Evolutionary conservation across 1,140 invertebrate species (phyloP), one percentile per base, ranked within the genome.

Genomic region (Pogonomyrmex californicus): DNA sequence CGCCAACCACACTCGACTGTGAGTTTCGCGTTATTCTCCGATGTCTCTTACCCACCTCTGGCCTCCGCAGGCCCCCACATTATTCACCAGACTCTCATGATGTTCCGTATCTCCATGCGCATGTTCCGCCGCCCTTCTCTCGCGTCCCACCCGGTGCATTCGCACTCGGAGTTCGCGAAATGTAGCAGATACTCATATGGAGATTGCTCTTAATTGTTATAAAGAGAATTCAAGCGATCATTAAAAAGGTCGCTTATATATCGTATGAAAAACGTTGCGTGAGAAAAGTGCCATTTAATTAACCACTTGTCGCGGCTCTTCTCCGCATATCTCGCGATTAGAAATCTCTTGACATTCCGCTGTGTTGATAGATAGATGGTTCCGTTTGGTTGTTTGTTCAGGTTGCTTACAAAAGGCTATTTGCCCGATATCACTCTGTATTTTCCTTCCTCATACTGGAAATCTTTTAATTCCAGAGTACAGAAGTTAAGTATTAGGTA

Each of bases 61-160:
- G 33, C 14, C 75, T 56, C 60, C 76, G 33, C 41, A 1, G 9
- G 3, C 44, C 60, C 17, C 54, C 38, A 10, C 65, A 62, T 81
- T 62, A 41, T 89, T 54, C 9, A 30, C 10, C 44, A 44, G 47
- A 51, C 51, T 75, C 66, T 30, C 51, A 58, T 54, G 68, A 56
- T 76, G 70, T 65, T 85, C 44, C 10, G 38, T 78, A 54, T 73
- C 38, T 87, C 44, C 81, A 44, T 81, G 88, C 88, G 88, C 87
- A 89, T 88, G 75, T 71, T 44, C 23, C 47, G 12, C 47, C 23
- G 62, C 56, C 33, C 54, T 73, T 33, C 41, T 83, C 49, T 73
- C 41, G 23, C 56, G 47, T 36, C 14, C 30, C 79, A 73, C 23
- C 17, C 68, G 68, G 12, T 62, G 41, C 44, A 73, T 60, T 49